phyloP scores from a whole-genome alignment of 2,797 vertebrate species.

The Danio aesculapii region DNA sequence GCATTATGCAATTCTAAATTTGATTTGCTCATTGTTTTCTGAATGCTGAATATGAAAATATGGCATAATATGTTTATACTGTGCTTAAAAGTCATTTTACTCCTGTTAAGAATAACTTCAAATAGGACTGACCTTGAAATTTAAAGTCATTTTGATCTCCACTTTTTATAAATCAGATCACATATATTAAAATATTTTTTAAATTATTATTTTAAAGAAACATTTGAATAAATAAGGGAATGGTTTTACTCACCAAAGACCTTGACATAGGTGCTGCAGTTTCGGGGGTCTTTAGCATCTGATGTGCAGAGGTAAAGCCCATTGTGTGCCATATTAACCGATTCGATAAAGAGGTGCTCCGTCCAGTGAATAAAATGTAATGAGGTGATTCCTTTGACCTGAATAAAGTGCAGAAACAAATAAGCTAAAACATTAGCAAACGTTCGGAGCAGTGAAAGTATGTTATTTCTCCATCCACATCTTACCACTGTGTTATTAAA shows the following conservation, averaged over 20 bases:
- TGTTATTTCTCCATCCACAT: neutral
- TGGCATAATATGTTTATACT: too few species aligned
- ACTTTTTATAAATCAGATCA: neutral
- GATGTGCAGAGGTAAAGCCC: slow-evolving; percentile 72
- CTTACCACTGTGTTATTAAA: slow-evolving; percentile 56
- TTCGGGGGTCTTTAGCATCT: neutral
- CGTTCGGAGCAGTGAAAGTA: neutral
- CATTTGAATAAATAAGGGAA: neutral
- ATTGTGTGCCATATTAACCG: slow-evolving; percentile 59
- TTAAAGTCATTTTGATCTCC: too few species aligned
- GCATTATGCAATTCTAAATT: neutral
- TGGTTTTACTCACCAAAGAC: slow-evolving; percentile 71
- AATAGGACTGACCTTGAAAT: too few species aligned
- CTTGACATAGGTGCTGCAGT: slow-evolving; percentile 61
- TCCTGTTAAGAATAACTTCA: too few species aligned
- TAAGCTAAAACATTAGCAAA: neutral
- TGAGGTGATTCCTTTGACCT: slow-evolving; percentile 36
- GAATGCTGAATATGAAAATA: neutral
- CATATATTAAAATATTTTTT: neutral
- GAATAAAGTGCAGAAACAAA: neutral
- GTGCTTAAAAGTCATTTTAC: too few species aligned
- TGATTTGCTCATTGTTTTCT: neutral
- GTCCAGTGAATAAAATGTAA: accelerated
- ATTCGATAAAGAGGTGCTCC: slow-evolving; percentile 66
- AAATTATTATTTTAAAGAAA: neutral